phyloP scores from a whole-genome alignment of 2,888 invertebrate species.

The Drosophila yooni region DNA sequence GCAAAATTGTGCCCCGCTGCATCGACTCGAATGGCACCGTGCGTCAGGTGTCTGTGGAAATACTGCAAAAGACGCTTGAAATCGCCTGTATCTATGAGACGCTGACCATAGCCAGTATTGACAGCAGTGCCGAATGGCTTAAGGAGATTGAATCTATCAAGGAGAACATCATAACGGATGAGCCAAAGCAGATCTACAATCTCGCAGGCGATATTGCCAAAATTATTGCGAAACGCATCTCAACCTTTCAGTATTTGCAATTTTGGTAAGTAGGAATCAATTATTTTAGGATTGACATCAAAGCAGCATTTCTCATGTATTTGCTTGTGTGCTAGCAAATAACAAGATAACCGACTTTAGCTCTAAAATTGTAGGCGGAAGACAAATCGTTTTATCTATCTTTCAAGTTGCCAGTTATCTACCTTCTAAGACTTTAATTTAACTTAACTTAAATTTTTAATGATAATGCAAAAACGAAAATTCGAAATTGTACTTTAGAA shows the following conservation, averaged over 20 bases:
- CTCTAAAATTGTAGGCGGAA: background rate
- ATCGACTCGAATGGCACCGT: slow-evolving; percentile 91
- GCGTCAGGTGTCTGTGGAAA: slow-evolving; percentile 87
- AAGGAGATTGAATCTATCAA: slow-evolving; percentile 87
- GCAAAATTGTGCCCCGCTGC: slow-evolving; percentile 90
- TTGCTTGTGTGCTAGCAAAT: no score
- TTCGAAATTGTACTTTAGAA: background rate
- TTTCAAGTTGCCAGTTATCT: background rate
- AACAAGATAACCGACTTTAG: background rate
- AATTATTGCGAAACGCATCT: slow-evolving; percentile 89
- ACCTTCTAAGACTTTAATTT: background rate
- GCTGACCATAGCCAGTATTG: slow-evolving; percentile 86
- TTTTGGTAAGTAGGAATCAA: slow-evolving; percentile 79
- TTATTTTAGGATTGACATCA: no score
- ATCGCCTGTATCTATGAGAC: slow-evolving; percentile 91
- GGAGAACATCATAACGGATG: slow-evolving; percentile 88
- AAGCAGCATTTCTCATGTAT: no score
- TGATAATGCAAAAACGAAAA: background rate
- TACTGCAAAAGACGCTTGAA: slow-evolving; percentile 89
- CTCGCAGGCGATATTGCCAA: slow-evolving; percentile 88
- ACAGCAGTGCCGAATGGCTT: slow-evolving; percentile 87
- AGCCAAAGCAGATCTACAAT: slow-evolving; percentile 88
- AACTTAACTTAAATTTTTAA: no score
- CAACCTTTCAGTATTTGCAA: slow-evolving; percentile 89
- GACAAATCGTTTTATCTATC: background rate